Conservation (phyloP, 2,797 vertebrate species). For the Myotis myotis region DNA sequence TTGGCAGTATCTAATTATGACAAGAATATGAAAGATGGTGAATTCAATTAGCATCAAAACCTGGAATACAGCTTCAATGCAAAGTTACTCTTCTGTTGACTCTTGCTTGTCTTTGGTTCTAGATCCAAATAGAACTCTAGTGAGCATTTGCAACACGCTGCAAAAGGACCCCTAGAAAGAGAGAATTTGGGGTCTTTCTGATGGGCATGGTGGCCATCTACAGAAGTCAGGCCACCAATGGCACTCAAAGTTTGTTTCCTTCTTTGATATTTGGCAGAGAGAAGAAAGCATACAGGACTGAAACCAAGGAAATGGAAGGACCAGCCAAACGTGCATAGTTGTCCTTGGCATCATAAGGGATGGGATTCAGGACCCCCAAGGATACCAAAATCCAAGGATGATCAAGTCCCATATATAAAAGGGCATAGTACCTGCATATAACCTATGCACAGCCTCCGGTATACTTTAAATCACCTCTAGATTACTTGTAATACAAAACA, state of each 20-base stretch:
- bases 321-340: not conserved
- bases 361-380: not conserved
- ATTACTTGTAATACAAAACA: not conserved
- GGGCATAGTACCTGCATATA: not conserved
- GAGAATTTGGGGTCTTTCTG: not conserved
- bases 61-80: not conserved
- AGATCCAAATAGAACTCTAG: not conserved
- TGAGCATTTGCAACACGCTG: not conserved
- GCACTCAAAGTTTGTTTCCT: not conserved
- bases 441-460: not conserved
- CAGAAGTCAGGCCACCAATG: not conserved
- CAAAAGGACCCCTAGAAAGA: not conserved
- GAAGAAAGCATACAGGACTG: not conserved
- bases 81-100: not conserved
- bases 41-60: not conserved
- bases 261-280: not conserved
- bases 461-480: not conserved
- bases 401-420: not conserved
- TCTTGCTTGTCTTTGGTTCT: not conserved
- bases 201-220: not conserved
- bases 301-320: not conserved
- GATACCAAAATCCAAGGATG: not conserved
- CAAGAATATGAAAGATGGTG: not conserved
- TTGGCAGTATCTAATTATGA: not conserved
- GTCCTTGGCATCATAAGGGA: not conserved